Evolutionary conservation across 2,797 vertebrate genomes (phyloP), one percentile per base, ranked within the genome.

Genomic region (Hippoglossus hippoglossus): DNA sequence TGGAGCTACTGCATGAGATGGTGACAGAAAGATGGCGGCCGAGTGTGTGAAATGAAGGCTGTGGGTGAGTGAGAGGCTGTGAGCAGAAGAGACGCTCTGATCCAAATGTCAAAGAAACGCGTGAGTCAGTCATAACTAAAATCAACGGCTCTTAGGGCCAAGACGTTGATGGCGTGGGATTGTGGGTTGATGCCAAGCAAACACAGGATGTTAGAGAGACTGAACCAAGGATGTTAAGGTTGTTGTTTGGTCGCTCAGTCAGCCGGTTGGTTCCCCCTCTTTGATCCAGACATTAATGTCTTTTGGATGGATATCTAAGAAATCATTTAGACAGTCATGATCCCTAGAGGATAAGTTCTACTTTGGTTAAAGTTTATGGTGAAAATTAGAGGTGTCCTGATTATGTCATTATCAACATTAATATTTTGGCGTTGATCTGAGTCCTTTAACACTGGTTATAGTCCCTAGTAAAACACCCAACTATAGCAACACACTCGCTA

Each of bases 91-190:
- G 64, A 59, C 12, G 21, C 66, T 67, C 44, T 39, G 16, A 64
- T 81, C 56, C 49, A 80, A 87, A 90, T 86, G 83, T 87, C 80
- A 83, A 53, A 77, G 50, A 77, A n/a, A 66, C 13, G 25, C 0
- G 39, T 51, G 67, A 84, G 63, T 82, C 67, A 67, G 49, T 22
- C 41, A 21, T 3, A 46, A 46, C 12, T 53, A 57, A 71, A 63
- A 73, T 54, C 52, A 50, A 72, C 39, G 50, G 53, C 68, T 61
- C 63, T 39, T 69, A 6, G 19, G 61, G 49, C 44, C 12, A 5
- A 26, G 51, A 25, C 63, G 77, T 54, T 9, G n/a, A 16, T 1
- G 36, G 50, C 19, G 68, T 68, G 56, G 68, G 68, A 61, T 13
- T 28, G 59, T 47, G 47, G 75, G 49, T 21, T 4, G 69, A 44